Evolutionary conservation across 2,888 invertebrate genomes (phyloP), one percentile per base, ranked within the genome.

Genomic region (Pyrrhosoma nymphula): DNA sequence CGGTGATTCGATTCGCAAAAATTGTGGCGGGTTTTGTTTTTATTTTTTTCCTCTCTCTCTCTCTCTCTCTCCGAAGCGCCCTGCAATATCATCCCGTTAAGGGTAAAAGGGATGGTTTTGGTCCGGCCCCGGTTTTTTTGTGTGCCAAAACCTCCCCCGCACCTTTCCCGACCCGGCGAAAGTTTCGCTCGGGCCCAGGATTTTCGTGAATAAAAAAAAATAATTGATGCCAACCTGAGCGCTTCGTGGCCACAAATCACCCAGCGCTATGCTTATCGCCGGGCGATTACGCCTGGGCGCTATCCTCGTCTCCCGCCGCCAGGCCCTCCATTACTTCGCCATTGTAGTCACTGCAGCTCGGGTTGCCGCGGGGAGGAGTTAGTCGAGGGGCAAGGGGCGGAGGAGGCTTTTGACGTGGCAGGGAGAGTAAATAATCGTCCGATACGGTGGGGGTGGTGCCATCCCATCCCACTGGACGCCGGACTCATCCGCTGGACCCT

Each of bases 1-100:
- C 75, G 93, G 93, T 93, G 69, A 93, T 93, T 93, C 69, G 69
- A 93, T 93, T 93, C 82, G 82, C 35, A 82, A 30, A 82, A 82
- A 82, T 35, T 35, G 82, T 82, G 82, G 82, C 35, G 30, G 35
- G 35, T 18, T 3, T 14, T 14, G 82, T 82, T 35, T 82, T 14
- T 35, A 35, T 82, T 82, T 35, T 82, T 18, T 35, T 26, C 35
- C 12, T 0, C 35, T n/a, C n/a, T n/a, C n/a, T n/a, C n/a, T n/a
- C 35, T 30, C 75, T 26, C 69, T 12, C 69, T 69, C 69, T 69
- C 82, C 0, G n/a, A 6, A n/a, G 26, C 69, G 6, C 69, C 26
- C n/a, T 69, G 0, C 82, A 69, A n/a, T 35, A 30, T 35, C 82
- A 47, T 63, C 63, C 91, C 35, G 35, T n/a, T 56, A 30, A 60